These are phyloP conservation scores for Castor canadensis DNA, from an alignment of 2,113 vertebrate species.

Conservation along the genomic window DNA sequence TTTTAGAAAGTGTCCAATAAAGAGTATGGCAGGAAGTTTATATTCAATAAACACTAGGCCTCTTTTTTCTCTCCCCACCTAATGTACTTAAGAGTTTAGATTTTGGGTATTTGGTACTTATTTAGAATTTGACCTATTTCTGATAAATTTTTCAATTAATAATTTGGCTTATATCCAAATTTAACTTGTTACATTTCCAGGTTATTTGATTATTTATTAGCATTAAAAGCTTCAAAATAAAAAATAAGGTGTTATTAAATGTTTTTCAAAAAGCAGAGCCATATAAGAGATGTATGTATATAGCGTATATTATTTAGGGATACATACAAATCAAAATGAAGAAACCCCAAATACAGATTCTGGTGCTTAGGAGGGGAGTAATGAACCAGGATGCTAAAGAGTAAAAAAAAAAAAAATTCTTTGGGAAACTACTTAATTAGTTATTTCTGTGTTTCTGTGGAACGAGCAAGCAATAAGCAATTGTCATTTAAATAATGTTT, in stretches of 20 bases:
- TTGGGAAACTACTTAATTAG: constrained; percentile 8
- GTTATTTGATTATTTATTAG: constrained; percentile 32
- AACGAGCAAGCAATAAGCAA: background rate
- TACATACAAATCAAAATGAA: background rate
- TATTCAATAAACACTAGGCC: background rate
- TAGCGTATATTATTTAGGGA: background rate
- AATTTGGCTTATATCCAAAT: constrained; percentile 11
- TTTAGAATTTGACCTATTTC: constrained; percentile 37
- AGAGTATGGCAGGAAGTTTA: background rate
- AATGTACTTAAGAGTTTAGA: background rate
- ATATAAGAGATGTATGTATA: background rate
- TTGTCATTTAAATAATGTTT: constrained; percentile 2
- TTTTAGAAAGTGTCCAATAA: background rate
- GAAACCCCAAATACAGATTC: background rate
- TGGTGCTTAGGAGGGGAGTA: background rate
- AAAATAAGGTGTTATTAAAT: background rate
- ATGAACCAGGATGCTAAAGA: background rate
- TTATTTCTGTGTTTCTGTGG: background rate
- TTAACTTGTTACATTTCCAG: background rate
- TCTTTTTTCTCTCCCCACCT: background rate
- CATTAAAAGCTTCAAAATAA: background rate
- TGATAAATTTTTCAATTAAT: background rate
- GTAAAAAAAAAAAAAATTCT: background rate
- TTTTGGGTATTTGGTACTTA: constrained; percentile 29
- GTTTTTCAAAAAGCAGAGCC: background rate